Evolutionary conservation across 37 sponge, comb jelly and placozoan genomes (phyloP), one percentile per base, ranked within the genome.

Genomic region (Cladorhizidae sp.): DNA sequence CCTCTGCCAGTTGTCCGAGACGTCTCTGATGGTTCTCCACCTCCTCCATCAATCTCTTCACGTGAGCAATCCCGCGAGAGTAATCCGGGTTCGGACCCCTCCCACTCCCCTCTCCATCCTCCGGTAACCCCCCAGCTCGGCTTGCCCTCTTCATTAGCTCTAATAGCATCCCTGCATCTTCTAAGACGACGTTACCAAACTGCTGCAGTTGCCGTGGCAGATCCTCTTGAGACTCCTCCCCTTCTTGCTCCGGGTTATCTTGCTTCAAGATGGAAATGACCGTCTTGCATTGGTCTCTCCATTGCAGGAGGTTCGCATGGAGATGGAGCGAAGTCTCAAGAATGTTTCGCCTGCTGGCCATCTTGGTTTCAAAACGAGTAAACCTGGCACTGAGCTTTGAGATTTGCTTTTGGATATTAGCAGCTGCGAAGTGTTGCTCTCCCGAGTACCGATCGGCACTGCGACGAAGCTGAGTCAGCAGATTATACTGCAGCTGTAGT

Each of bases 391-490:
- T 86, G 67, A 91, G 80, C 57, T 86, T 86, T 51, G 88, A 63
- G 20, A 91, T 78, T 63, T 83, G 74, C 32, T 67, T 78, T 38
- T 83, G 78, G 21, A 87, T 61, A 23, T 38, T 63, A 38, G 82
- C 84, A 15, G 92, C 83, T 18, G 88, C 88, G 62, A 75, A 83
- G 42, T 87, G 88, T 32, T 75, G 73, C 7, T 59, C 73, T 20
- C 92, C 92, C 22, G 77, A 67, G 38, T 82, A 57, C 22, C 80
- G 45, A 50, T 91, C 92, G 2, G 80, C 87, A 83, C 83, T 91
- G 37, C 85, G 75, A 25, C 92, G 73, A 54, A 91, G 88, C 80
- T 91, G 88, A 33, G 88, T 91, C 80, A 91, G 41, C 14, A 67
- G 71, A 42, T 83, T 85, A 35, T 76, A 64, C 32, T 70, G 71